Conservation (phyloP, 2,797 vertebrate species). For the Neostethus bicornis region DNA sequence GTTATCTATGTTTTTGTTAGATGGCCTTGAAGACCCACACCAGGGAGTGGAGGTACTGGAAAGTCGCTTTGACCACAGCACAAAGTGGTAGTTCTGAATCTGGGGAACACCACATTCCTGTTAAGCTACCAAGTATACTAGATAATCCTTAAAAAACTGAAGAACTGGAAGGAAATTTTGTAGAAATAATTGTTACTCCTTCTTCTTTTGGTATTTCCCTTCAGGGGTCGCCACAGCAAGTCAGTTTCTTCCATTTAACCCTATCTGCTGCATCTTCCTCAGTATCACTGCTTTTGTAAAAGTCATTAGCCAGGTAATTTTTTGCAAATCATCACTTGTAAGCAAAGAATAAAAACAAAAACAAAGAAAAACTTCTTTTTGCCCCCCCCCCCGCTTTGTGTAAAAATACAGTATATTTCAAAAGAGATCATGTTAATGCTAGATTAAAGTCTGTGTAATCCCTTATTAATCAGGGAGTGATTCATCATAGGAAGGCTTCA, state of each 20-base stretch:
- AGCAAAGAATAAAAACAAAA: too few species aligned
- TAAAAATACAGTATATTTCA: too few species aligned
- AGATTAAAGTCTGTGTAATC: too few species aligned
- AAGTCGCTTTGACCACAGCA: constrained; percentile 23
- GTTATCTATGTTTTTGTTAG: constrained; percentile 42
- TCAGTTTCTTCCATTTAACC: too few species aligned
- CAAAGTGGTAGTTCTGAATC: constrained; percentile 25
- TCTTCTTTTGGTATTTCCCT: too few species aligned
- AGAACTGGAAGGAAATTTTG: not conserved
- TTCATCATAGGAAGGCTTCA: too few species aligned
- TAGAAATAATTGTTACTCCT: not conserved
- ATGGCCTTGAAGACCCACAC: constrained; percentile 43
- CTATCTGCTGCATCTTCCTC: too few species aligned
- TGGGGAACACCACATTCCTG: constrained; percentile 1
- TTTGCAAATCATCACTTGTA: not conserved
- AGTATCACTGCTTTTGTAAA: not conserved
- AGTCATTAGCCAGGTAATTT: not conserved
- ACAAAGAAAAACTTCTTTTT: too few species aligned
- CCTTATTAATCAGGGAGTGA: too few species aligned
- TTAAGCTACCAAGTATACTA: constrained; percentile 52
- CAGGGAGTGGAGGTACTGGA: constrained; percentile 29
- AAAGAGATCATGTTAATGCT: too few species aligned
- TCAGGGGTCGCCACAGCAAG: too few species aligned
- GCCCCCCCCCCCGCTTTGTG: too few species aligned
- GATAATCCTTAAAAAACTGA: not conserved